phyloP scores from a whole-genome alignment of 2,888 invertebrate genomes.

The Hanleya hanleyi region DNA sequence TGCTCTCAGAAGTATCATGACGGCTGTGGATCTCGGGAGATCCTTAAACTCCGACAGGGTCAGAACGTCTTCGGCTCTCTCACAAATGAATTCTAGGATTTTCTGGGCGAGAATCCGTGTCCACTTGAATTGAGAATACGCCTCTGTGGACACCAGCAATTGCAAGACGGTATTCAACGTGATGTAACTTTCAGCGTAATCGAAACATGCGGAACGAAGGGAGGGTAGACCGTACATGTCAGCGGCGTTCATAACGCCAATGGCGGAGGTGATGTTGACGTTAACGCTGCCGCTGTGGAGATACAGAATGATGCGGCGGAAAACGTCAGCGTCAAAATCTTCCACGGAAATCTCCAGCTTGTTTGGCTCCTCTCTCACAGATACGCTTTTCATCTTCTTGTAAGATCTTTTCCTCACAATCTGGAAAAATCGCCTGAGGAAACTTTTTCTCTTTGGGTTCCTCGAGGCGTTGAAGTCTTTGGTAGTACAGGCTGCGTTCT shows the following conservation, averaged over 20 bases:
- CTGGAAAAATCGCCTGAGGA: too few relatives aligned
- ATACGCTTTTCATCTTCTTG: too few relatives aligned
- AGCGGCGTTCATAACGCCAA: conserved; percentile 7
- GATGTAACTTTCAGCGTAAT: neutral
- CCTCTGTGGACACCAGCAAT: neutral
- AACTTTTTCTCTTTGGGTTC: too few relatives aligned
- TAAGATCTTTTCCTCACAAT: too few relatives aligned
- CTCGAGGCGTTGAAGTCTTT: too few relatives aligned
- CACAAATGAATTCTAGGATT: neutral
- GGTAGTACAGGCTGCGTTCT: too few relatives aligned
- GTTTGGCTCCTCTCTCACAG: neutral
- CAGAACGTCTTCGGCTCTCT: neutral
- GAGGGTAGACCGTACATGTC: neutral
- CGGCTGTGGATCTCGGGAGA: neutral
- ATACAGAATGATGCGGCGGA: neutral
- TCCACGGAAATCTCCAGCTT: neutral
- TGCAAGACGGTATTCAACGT: neutral
- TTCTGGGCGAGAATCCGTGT: neutral
- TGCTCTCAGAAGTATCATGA: neutral
- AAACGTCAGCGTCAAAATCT: conserved; percentile 1
- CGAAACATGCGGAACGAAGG: neutral
- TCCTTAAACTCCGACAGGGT: neutral
- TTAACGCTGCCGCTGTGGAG: conserved; percentile 1
- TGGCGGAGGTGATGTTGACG: neutral
- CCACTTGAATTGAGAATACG: neutral